phyloP scores from a whole-genome alignment of 1,140 invertebrate genomes.

The Aleiodes sp. region DNA sequence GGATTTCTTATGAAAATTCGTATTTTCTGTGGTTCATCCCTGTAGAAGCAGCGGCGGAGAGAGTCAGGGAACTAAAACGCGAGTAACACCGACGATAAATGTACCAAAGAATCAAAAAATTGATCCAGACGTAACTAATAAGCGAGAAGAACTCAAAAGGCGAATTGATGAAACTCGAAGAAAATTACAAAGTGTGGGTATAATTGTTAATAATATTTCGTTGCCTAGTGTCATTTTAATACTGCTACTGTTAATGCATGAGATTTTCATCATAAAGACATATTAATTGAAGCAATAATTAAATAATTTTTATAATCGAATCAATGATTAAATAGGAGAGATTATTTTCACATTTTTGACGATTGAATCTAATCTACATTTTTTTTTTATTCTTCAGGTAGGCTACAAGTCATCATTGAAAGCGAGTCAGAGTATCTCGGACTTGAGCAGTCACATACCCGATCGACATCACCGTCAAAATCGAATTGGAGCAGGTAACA shows the following conservation, averaged over 20 bases:
- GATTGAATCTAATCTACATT: constrained; percentile 10
- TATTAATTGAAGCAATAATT: too few relatives aligned
- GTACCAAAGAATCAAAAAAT: constrained; percentile 68
- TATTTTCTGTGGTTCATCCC: constrained; percentile 48
- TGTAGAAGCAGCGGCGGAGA: constrained; percentile 58
- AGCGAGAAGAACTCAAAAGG: constrained; percentile 83
- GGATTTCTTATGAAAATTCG: constrained; percentile 41
- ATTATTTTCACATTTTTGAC: not conserved
- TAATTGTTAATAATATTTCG: too few relatives aligned
- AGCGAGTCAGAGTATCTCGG: constrained; percentile 84
- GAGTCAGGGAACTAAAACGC: constrained; percentile 48
- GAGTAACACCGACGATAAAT: constrained; percentile 67
- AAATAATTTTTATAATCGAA: too few relatives aligned
- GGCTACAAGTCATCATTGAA: constrained; percentile 79
- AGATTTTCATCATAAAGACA: too few relatives aligned
- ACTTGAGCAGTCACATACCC: constrained; percentile 72
- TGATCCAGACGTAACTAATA: constrained; percentile 75
- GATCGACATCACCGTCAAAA: constrained; percentile 66
- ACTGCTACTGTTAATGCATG: too few relatives aligned
- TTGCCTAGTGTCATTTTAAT: too few relatives aligned
- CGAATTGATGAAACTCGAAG: constrained; percentile 87
- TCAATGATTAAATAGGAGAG: not conserved
- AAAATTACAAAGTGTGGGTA: constrained; percentile 87
- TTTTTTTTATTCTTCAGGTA: constrained; percentile 66
- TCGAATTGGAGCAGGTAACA: constrained; percentile 59